Percentiles rank a stretch among this genome's conserved stretches.
These are phyloP conservation scores for Asobara japonica DNA, from an alignment of 1,140 invertebrate species.

Conservation along the genomic window DNA sequence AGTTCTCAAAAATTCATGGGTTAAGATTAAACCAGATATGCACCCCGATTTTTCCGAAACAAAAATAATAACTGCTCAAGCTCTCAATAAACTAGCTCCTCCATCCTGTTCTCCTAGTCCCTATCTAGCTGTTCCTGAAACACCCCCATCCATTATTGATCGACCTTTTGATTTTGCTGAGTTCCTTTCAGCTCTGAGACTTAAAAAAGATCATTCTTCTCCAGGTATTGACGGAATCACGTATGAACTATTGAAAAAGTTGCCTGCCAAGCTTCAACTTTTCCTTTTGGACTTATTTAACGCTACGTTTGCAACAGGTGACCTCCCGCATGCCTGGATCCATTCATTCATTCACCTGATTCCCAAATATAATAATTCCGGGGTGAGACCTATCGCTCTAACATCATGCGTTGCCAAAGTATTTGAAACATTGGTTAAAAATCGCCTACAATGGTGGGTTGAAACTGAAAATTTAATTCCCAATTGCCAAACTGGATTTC, in stretches of 20 bases:
- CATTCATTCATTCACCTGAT: conserved; percentile 22
- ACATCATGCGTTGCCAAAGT: conserved; percentile 29
- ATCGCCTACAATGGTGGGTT: conserved; percentile 26
- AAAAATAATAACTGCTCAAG: neutral
- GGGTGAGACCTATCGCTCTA: conserved; percentile 17
- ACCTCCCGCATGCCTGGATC: conserved; percentile 10
- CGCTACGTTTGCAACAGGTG: neutral
- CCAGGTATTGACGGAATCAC: conserved; percentile 25
- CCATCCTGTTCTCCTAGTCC: conserved; percentile 6
- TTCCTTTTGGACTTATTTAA: conserved; percentile 28
- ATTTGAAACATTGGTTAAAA: conserved; percentile 29
- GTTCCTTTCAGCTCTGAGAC: conserved; percentile 12
- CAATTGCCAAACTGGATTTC: conserved; percentile 13
- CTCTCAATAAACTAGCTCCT: conserved; percentile 12
- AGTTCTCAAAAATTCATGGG: conserved; percentile 31
- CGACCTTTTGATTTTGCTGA: conserved; percentile 10
- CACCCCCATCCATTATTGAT: neutral
- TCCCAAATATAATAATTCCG: neutral
- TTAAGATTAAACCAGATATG: conserved; percentile 9
- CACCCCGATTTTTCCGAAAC: neutral
- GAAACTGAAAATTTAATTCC: conserved; percentile 18
- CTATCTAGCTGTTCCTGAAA: neutral
- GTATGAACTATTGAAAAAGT: conserved; percentile 18
- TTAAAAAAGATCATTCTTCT: neutral
- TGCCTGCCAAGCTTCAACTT: conserved; percentile 24